Evolutionary conservation across 2,888 invertebrate species (phyloP).

Genomic region (Andrena praecox): DNA sequence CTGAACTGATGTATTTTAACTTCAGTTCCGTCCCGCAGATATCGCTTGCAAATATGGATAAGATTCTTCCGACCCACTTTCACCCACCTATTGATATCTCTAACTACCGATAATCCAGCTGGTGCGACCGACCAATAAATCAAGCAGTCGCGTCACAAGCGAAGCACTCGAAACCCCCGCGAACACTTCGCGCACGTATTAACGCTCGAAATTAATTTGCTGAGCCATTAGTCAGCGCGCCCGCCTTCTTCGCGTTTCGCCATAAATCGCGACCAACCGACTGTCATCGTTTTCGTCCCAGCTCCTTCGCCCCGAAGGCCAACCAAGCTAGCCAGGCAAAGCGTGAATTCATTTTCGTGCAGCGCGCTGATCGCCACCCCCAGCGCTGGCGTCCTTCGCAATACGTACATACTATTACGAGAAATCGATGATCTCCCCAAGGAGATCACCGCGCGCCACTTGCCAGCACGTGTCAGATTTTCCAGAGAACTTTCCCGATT

Average conservation of each 20-base stretch:
- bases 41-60: no score
- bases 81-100: no score
- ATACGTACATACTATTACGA: conserved; percentile 7
- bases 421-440: conserved; percentile 46
- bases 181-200: background rate
- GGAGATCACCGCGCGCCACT: conserved; percentile 15
- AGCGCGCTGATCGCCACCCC: conserved; percentile 30
- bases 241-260: conserved; percentile 27
- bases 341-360: conserved; percentile 41
- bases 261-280: conserved; percentile 48
- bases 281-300: conserved; percentile 57
- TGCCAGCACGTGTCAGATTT: background rate
- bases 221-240: conserved; percentile 35
- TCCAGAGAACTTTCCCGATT: no score
- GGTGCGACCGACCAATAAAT: background rate
- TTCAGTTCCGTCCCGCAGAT: no score
- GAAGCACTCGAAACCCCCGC: background rate
- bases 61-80: no score
- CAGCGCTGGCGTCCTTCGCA: conserved; percentile 29
- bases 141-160: background rate
- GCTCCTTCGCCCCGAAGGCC: conserved; percentile 42
- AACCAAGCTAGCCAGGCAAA: conserved; percentile 41
- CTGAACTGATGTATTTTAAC: no score
- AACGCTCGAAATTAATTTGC: conserved; percentile 45
- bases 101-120: no score